Base-by-base conservation (phyloP, 2,888 invertebrate genomes). In the Lithophane ornitopus region DNA sequence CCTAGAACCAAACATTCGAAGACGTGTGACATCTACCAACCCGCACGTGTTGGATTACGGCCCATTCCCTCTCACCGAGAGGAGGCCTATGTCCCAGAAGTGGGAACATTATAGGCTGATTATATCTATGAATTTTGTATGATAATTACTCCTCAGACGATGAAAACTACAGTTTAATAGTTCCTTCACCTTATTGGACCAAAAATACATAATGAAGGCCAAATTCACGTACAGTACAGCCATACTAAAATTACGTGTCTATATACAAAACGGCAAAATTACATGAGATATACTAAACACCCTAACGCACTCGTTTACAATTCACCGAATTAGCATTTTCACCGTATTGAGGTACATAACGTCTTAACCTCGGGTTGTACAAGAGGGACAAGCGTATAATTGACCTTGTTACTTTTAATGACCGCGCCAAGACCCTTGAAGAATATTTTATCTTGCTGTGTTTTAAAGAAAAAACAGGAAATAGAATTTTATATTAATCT, bases 251-350 rank as follows among this genome's bases (percentile, higher is more conserved):
- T 63, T 3, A 12, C 9, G 9, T 16, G 66, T 16, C 16, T 16
- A 67, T 16, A 58, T 4, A n/a, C 8, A 26, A 54, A 69, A 34
- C 68, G 4, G 16, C 16, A 16, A 16, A 52, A 46, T 28, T 54
- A 28, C 63, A 34, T 16, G 22, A 26, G 49, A 59, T 58, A 1
- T 11, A 44, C 26, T 54, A 41, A 71, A 67, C 56, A 67, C 44
- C 22, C 6, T 11, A 59, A 41, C 34, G 28, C 39, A n/a, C 19
- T 22, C 28, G 61, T 46, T 77, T 34, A 58, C 49, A 63, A 26
- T 65, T 78, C n/a, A 79, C 44, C 0, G 46, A 70, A 78, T 78
- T 70, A 46, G 28, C 34, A 46, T 63, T 78, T 65, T 26, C n/a
- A 52, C 28, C 52, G 16, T n/a, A 65, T 34, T 54, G 14, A 26